Evolutionary conservation across 2,113 vertebrate genomes (phyloP), one percentile per base, ranked within the genome.

Genomic region (Plectropomus leopardus): DNA sequence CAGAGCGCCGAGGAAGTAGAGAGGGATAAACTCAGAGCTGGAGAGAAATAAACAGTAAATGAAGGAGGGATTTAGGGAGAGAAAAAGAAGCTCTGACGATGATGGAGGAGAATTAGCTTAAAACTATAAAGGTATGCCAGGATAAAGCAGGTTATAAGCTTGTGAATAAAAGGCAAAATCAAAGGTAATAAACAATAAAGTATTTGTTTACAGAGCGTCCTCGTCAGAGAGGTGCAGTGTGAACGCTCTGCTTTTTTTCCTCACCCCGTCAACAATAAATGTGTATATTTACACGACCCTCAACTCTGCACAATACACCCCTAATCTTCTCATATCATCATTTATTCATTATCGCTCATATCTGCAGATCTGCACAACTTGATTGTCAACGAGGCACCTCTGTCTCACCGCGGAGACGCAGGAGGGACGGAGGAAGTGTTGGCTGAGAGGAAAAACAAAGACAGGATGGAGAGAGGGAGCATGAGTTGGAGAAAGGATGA

Each of bases 51-150:
- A 80, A 72, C 60, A 86, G 68, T 47, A 76, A 89, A 92, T 88
- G 87, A 92, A 80, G 78, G 28, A 81, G 88, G 87, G 88, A 89
- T 81, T 84, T 74, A 70, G 81, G 76, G 86, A 86, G 76, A 71
- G 60, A 58, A 48, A 21, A 54, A 30, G 26, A 54, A 76, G 63
- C 47, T 51, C 24, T 2, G 36, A n/a, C 9, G 32, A 30, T 13
- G n/a, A 40, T 1, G n/a, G 34, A 54, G 26, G 32, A 70, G 70
- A 77, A 72, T 80, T 15, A 48, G 51, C 50, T 47, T 26, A 73
- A 85, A 69, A 81, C 82, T 70, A 78, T 81, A 79, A 84, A 73
- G 61, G 55, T 65, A 30, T 44, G 51, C 14, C 11, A 14, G 44
- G 59, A 42, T 55, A 14, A 65, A 68, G 23, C 63, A 16, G 67